phyloP scores from a whole-genome alignment of 2,888 invertebrate genomes.

The Ischnura elegans region DNA sequence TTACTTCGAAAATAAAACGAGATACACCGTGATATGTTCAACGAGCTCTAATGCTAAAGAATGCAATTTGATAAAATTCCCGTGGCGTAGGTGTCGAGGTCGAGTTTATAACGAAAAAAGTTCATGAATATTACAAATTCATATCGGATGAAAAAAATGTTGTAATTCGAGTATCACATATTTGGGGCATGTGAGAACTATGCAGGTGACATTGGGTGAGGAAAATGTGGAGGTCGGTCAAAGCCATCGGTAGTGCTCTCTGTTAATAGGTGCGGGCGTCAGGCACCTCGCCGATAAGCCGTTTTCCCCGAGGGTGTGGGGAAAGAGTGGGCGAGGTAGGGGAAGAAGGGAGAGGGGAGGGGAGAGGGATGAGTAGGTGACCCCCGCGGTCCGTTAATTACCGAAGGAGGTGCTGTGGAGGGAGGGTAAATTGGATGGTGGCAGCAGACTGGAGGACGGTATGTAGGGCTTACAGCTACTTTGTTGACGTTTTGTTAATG shows the following conservation, averaged over 20 bases:
- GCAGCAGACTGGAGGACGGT: background rate
- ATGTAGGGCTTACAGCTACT: background rate
- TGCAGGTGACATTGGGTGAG: background rate
- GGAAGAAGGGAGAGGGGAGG: background rate
- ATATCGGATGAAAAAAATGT: too few species aligned
- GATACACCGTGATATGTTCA: too few species aligned
- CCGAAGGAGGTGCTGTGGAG: background rate
- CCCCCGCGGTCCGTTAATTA: background rate
- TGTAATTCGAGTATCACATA: background rate
- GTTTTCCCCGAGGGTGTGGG: background rate
- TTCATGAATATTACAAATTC: too few species aligned
- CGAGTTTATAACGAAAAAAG: too few species aligned
- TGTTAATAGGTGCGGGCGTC: constrained; percentile 22
- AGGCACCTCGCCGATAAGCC: background rate
- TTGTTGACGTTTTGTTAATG: background rate
- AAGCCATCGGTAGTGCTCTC: background rate
- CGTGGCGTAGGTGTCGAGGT: too few species aligned
- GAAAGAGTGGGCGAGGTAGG: background rate
- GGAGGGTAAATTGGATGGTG: too few species aligned
- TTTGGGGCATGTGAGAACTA: background rate
- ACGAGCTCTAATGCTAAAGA: too few species aligned
- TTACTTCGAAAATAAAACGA: too few species aligned
- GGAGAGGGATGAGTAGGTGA: background rate
- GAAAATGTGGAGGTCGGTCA: background rate
- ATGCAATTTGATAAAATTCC: too few species aligned